A percentile compares a stretch with the other conserved stretches of the same genome.
Evolutionary conservation across 2,113 vertebrate genomes (phyloP).

Genomic region (Actenoides lindsayi): DNA sequence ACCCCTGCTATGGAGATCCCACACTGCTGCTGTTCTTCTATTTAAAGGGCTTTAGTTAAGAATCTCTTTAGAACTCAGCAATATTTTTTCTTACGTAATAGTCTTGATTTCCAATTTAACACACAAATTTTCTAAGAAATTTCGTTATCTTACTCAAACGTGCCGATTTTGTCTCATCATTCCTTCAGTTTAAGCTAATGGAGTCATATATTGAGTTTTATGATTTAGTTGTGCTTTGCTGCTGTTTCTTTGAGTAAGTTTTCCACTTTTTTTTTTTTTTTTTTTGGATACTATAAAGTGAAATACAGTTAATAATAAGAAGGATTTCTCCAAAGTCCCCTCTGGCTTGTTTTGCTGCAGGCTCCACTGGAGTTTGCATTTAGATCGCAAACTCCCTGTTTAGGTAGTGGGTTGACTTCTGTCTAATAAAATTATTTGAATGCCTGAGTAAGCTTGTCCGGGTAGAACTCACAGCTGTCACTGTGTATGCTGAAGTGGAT

Average conservation of each 20-base stretch:
- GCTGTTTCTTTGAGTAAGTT: not conserved
- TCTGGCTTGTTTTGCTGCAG: not conserved
- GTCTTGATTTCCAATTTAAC: not conserved
- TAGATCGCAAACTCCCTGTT: not conserved
- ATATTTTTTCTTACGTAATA: not conserved
- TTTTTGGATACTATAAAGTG: not conserved
- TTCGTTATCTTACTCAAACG: not conserved
- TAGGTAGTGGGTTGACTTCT: not conserved
- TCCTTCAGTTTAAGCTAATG: not conserved
- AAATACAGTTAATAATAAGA: not conserved
- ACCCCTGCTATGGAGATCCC: not conserved
- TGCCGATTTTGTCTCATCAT: not conserved
- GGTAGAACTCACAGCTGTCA: not conserved
- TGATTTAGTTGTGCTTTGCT: not conserved
- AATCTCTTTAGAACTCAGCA: not conserved
- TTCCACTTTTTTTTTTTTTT: not conserved
- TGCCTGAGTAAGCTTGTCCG: not conserved
- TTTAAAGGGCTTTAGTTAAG: not conserved
- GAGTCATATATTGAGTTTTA: not conserved
- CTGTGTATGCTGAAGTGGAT: not conserved
- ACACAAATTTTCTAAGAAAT: not conserved
- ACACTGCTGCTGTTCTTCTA: not conserved
- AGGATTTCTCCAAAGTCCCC: not conserved
- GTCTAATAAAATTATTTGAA: not conserved
- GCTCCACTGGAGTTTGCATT: not conserved